phyloP scores from a whole-genome alignment of 2,888 invertebrate species.

The Nomada flava region DNA sequence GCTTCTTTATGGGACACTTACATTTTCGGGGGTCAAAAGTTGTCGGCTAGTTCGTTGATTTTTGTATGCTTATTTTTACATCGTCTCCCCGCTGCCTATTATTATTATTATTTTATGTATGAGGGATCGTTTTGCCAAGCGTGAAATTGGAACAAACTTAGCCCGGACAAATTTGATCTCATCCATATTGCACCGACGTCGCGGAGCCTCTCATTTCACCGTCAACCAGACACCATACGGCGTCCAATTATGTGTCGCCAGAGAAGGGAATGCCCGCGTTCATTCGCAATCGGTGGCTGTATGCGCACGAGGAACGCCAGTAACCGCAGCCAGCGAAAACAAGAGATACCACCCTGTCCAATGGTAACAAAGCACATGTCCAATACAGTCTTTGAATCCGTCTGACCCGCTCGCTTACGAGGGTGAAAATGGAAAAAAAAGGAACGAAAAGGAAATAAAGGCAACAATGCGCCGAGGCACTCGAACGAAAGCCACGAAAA shows the following conservation, averaged over 20 bases:
- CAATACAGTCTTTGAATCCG: conserved; percentile 24
- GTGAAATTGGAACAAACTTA: no score
- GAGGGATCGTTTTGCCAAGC: no score
- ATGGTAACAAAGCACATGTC: conserved; percentile 31
- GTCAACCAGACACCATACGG: conserved; percentile 21
- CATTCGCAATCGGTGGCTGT: conserved; percentile 20
- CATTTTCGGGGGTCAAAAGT: no score
- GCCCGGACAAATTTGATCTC: conserved; percentile 18
- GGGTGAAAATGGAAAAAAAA: background rate
- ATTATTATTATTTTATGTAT: no score
- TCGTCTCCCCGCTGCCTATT: no score
- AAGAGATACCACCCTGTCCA: conserved; percentile 4
- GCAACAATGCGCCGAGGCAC: conserved; percentile 44
- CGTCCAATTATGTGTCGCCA: background rate
- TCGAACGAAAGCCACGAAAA: conserved; percentile 38
- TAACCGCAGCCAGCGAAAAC: conserved; percentile 35
- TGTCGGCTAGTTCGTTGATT: no score
- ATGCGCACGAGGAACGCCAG: conserved; percentile 12
- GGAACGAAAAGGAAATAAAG: background rate
- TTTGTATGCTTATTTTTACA: no score
- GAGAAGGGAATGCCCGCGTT: background rate
- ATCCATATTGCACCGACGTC: background rate
- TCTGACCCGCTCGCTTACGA: background rate
- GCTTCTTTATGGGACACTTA: no score
- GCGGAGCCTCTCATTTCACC: conserved; percentile 20